Conservation (phyloP, 2,888 invertebrate species). For the Ellobium chinense region DNA sequence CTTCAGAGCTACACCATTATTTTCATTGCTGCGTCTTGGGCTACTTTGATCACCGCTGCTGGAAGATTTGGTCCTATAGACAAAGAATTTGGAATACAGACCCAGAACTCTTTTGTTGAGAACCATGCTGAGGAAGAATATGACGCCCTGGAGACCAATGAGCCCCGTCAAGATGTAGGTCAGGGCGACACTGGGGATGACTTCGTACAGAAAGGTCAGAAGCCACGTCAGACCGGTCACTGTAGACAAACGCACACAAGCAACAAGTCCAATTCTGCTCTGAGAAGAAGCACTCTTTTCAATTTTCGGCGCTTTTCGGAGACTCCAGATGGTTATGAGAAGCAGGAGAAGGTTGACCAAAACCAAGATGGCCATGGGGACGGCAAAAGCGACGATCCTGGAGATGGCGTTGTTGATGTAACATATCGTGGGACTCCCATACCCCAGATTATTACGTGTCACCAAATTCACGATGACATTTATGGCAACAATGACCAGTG, state of each 20-base stretch:
- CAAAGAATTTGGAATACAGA: conserved; percentile 19
- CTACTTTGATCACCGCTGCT: too few relatives aligned
- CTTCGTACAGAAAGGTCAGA: conserved; percentile 55
- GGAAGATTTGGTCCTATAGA: too few relatives aligned
- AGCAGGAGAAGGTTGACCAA: conserved; percentile 58
- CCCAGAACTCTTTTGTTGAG: conserved; percentile 53
- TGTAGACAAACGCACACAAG: conserved; percentile 58
- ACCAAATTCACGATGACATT: neutral
- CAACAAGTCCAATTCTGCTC: conserved; percentile 8
- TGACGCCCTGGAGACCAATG: conserved; percentile 59
- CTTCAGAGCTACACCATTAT: too few relatives aligned
- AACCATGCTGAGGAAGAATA: conserved; percentile 57
- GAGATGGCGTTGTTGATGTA: conserved; percentile 40
- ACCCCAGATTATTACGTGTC: conserved; percentile 35
- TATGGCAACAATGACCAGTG: neutral
- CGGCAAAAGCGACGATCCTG: conserved; percentile 53
- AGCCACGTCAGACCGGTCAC: conserved; percentile 62
- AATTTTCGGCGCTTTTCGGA: conserved; percentile 7
- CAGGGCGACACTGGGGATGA: conserved; percentile 47
- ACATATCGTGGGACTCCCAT: conserved; percentile 50
- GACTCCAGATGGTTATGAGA: conserved; percentile 48
- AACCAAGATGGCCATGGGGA: conserved; percentile 55
- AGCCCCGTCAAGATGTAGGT: conserved; percentile 54
- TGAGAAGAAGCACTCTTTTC: neutral
- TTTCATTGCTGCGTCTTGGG: too few relatives aligned